Evolutionary conservation across 2,888 invertebrate species (phyloP).

Genomic region (Apotomis capreana): DNA sequence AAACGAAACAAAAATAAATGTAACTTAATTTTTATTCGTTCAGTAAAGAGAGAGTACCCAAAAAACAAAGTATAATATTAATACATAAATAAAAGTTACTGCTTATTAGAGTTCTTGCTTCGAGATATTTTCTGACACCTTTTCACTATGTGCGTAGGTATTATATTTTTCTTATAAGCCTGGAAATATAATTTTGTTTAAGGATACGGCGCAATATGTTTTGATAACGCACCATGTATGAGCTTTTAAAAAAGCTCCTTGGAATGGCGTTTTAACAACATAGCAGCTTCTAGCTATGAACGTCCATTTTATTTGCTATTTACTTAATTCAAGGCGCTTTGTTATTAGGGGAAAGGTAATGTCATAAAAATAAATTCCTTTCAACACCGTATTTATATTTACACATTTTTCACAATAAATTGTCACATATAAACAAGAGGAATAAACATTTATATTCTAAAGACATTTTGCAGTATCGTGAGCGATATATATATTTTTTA

Average conservation of each 20-base stretch:
- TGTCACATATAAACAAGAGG: too few relatives aligned
- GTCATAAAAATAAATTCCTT: too few relatives aligned
- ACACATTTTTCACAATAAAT: too few relatives aligned
- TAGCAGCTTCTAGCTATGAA: not conserved
- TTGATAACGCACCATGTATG: conserved; percentile 26
- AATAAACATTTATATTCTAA: too few relatives aligned
- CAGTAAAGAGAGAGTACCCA: too few relatives aligned
- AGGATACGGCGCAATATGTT: conserved; percentile 32
- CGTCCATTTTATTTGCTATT: not conserved
- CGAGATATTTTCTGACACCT: not conserved
- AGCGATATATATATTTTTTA: too few relatives aligned
- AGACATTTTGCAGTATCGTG: too few relatives aligned
- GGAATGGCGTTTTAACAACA: conserved; percentile 7
- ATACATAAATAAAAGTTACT: not conserved
- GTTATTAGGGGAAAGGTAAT: not conserved
- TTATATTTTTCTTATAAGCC: conserved; percentile 32
- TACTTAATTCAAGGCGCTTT: not conserved
- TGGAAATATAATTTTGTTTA: conserved; percentile 32
- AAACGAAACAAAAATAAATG: too few relatives aligned
- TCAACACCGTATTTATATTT: too few relatives aligned
- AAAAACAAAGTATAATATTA: too few relatives aligned
- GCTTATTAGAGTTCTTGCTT: not conserved
- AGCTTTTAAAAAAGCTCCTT: conserved; percentile 21
- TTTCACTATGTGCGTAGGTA: not conserved
- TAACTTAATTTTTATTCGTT: too few relatives aligned